Base-by-base conservation (phyloP, 2,888 invertebrate species). In the Drosophila stalkeri region DNA sequence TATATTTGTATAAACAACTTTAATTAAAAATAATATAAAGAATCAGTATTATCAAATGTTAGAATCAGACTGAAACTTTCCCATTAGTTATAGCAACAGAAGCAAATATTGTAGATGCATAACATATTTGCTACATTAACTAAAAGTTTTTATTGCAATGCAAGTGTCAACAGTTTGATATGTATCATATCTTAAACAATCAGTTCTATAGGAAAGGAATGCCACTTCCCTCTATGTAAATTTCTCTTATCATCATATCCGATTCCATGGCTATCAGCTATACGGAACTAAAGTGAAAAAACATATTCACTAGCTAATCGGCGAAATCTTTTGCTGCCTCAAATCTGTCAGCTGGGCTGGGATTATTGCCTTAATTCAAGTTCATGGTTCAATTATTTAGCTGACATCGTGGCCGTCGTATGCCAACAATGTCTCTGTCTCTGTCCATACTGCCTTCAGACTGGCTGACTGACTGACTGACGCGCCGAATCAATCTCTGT, bases 331-430 rank as follows among this genome's bases (percentile, higher is more conserved):
- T 37, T 23, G 33, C 33, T 31, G 11, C 52, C 44, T 46, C 64
- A 59, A 47, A 64, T 61, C 52, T 57, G 37, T 60, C 44, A 54
- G n/a, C 43, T 47, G 54, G 55, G 33, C 20, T 61, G 47, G 51
- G 55, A 56, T 56, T 54, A 55, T 41, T 43, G 72, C 64, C 74
- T 75, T 72, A 85, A 84, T 82, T 85, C 75, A 85, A 87, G 85
- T 87, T 87, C 88, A 87, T 81, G 88, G 85, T 66, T 87, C 85
- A 85, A 85, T 85, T 82, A 75, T 39, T 84, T 82, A 82, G 72
- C 60, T 65, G 56, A 59, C 55, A 62, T 55, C 41, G 60, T 60
- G 64, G 71, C 65, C 33, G 65, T 52, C 57, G 63, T 49, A 43
- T 66, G 64, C 62, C 69, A 18, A 64, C 54, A 57, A 52, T 64